These are phyloP conservation scores for Parnassius apollo DNA, from an alignment of 2,888 invertebrate species.

Conservation along the genomic window DNA sequence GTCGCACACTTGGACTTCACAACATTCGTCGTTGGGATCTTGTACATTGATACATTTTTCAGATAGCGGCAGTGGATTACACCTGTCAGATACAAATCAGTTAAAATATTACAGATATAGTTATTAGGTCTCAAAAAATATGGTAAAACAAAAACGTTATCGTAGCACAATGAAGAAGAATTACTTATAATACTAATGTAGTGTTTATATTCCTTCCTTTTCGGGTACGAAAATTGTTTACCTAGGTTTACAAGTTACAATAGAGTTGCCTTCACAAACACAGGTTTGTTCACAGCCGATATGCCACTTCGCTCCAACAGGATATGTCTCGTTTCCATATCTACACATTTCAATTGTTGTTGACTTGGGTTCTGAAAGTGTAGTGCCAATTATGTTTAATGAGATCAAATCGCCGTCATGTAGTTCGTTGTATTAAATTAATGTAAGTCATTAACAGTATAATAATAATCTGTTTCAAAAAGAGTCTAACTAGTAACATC, in stretches of 20 bases:
- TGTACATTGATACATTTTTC: slow-evolving; percentile 91
- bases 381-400: too few relatives aligned
- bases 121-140: neutral
- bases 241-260: slow-evolving; percentile 87
- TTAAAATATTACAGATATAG: neutral
- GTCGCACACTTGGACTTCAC: slow-evolving; percentile 92
- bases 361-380: slow-evolving; percentile 52
- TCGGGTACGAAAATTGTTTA: slow-evolving; percentile 38
- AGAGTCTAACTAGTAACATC: too few relatives aligned
- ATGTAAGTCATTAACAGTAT: too few relatives aligned
- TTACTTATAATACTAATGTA: too few relatives aligned
- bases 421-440: too few relatives aligned
- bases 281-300: slow-evolving; percentile 92
- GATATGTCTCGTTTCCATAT: slow-evolving; percentile 86
- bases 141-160: neutral
- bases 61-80: slow-evolving; percentile 78
- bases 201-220: too few relatives aligned
- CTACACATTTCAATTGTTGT: slow-evolving; percentile 67
- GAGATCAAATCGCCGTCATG: too few relatives aligned
- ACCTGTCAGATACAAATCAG: slow-evolving; percentile 61
- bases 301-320: slow-evolving; percentile 86
- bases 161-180: too few relatives aligned
- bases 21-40: slow-evolving; percentile 91
- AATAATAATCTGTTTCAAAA: too few relatives aligned
- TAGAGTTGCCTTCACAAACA: slow-evolving; percentile 86